Base-by-base conservation (phyloP, 2,113 vertebrate species). In the Gavia stellata region DNA sequence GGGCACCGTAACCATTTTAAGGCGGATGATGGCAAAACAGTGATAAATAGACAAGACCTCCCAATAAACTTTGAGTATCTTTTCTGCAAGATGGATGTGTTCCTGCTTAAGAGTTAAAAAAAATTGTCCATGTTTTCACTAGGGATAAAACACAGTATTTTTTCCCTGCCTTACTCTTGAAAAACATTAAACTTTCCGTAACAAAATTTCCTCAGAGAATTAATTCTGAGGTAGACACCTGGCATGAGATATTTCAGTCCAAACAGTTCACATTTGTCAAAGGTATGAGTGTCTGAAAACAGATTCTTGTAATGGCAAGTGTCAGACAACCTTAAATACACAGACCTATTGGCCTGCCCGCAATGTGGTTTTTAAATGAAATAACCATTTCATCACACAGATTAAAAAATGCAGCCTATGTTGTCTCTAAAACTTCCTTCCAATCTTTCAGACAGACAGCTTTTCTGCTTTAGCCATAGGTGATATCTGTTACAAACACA, bases 261-360 rank as follows among this genome's bases (percentile, higher is more conserved):
- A 86, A 85, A 61, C 34, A 29, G 12, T 77, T 94, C 90, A 65
- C 81, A 81, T 94, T 94, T 97, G 36, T 90, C 87, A 94, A 65
- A 86, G 36, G 42, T 58, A 77, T 24, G 45, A 86, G 44, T 50
- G 33, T 38, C 79, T 94, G 74, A 40, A 88, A 94, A 85, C 58
- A 70, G 24, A 58, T 36, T 59, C 81, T 80, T 73, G 62, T 94
- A 93, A 90, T 86, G 33, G 74, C 25, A 90, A 90, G 58, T 94
- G 93, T 90, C 93, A 96, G 45, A 45, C 52, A 95, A n/a, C 88
- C 67, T 79, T 90, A 91, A 88, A 94, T 66, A 88, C 87, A 61
- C 62, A 90, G 79, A 85, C 42, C 71, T 83, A 52, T 73, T 26
- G 40, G 50, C 29, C 87, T 95, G 87, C 66, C 91, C 0, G 4